Conservation (phyloP, 2,113 vertebrate genomes). For the Litocranius walleri region DNA sequence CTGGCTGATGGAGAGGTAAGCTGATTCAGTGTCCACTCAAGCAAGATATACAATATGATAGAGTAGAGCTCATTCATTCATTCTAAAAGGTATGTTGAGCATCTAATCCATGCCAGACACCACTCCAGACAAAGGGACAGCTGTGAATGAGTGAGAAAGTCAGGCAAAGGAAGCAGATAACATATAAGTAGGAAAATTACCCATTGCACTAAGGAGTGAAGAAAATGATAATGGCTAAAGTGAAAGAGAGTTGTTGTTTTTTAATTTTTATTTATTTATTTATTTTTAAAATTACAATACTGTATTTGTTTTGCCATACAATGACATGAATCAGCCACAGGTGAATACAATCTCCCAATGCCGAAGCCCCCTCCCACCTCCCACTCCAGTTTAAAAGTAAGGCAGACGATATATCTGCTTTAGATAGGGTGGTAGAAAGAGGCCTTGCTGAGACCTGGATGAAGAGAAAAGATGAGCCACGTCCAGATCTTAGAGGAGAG, state of each 20-base stretch:
- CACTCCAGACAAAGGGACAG: neutral
- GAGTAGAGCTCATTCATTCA: neutral
- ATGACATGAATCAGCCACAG: too few species aligned
- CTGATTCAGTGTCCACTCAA: neutral
- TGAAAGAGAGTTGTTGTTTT: neutral
- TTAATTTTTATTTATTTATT: too few species aligned
- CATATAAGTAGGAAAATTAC: neutral
- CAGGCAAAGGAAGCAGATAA: neutral
- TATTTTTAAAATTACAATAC: too few species aligned
- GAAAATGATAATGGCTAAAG: neutral
- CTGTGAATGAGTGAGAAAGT: neutral
- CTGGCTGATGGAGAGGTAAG: neutral
- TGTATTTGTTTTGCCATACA: too few species aligned
- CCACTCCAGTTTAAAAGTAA: too few species aligned
- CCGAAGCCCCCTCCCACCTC: too few species aligned
- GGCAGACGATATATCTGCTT: neutral
- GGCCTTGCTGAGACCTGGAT: neutral
- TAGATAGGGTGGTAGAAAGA: neutral
- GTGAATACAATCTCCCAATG: too few species aligned
- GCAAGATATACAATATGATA: neutral
- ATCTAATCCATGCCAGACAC: neutral
- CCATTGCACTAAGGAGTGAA: neutral
- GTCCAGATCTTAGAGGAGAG: neutral
- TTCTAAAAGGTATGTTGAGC: neutral
- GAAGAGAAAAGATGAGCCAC: neutral